Evolutionary conservation across 2,113 vertebrate genomes (phyloP).

Genomic region (Thymallus thymallus): DNA sequence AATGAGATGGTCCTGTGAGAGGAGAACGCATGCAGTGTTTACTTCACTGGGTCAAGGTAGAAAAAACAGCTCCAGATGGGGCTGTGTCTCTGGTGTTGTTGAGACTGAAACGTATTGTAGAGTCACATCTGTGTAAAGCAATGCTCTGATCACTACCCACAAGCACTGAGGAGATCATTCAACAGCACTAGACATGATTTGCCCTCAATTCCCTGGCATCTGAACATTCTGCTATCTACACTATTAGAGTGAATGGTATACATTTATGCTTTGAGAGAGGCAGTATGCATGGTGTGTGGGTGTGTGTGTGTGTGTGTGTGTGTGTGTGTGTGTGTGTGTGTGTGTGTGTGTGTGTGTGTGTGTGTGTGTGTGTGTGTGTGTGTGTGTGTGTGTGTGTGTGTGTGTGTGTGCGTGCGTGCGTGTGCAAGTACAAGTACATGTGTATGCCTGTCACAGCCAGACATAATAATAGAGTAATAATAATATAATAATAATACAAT

Average conservation of each 20-base stretch:
- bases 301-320: background rate
- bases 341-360: too few species aligned
- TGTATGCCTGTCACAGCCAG: too few species aligned
- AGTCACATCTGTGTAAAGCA: conserved; percentile 31
- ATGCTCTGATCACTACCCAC: background rate
- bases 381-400: too few species aligned
- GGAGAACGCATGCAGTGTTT: conserved; percentile 22
- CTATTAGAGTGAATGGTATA: background rate
- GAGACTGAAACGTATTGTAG: conserved; percentile 4
- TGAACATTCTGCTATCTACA: background rate
- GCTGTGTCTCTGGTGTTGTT: conserved; percentile 33
- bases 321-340: background rate
- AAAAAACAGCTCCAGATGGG: conserved; percentile 20
- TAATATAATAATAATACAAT: too few species aligned
- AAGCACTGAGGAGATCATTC: too few species aligned
- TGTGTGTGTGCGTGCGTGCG: too few species aligned
- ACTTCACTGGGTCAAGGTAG: conserved; percentile 3
- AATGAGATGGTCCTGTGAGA: conserved; percentile 8
- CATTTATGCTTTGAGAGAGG: background rate
- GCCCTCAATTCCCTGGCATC: too few species aligned
- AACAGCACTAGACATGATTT: too few species aligned
- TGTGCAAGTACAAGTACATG: too few species aligned
- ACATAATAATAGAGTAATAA: too few species aligned
- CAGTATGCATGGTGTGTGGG: conserved; percentile 1
- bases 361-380: too few species aligned